Evolutionary conservation across 2,797 vertebrate species (phyloP).

Genomic region (Galagoides demidoff): DNA sequence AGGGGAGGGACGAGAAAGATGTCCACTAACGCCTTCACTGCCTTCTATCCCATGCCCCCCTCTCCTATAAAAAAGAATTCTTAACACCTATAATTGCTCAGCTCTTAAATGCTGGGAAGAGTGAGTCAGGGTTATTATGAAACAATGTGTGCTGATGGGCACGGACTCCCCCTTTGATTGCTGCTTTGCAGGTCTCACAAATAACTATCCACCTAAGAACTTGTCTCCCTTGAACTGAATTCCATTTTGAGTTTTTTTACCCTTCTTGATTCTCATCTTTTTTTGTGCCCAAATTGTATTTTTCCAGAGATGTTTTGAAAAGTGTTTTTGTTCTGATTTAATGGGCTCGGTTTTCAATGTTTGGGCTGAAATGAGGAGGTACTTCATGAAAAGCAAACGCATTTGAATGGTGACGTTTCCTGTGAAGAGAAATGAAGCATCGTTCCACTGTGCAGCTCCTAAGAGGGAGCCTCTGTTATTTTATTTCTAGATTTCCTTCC

Average conservation of each 20-base stretch:
- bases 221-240: slow-evolving; percentile 45
- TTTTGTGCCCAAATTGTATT: slow-evolving; percentile 68
- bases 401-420: slow-evolving; percentile 63
- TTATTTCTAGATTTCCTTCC: slow-evolving; percentile 70
- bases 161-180: not conserved
- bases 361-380: slow-evolving; percentile 50
- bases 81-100: not conserved
- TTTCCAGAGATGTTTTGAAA: slow-evolving; percentile 72
- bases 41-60: not conserved
- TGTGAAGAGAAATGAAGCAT: slow-evolving; percentile 48
- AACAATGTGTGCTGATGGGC: slow-evolving; percentile 64
- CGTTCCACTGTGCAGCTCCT: slow-evolving; percentile 49
- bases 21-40: not conserved
- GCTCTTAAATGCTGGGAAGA: slow-evolving; percentile 45
- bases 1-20: not conserved
- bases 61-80: not conserved
- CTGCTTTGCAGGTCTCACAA: slow-evolving; percentile 47
- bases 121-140: not conserved
- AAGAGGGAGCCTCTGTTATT: slow-evolving; percentile 54
- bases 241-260: slow-evolving; percentile 68
- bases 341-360: slow-evolving; percentile 60
- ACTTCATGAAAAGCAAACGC: slow-evolving; percentile 57
- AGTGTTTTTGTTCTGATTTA: slow-evolving; percentile 67
- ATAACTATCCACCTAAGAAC: slow-evolving; percentile 60
- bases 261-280: slow-evolving; percentile 58